A percentile compares a stretch with the other conserved stretches of the same genome.
These are phyloP conservation scores for Mercenaria mercenaria DNA, from an alignment of 1,140 invertebrate species.

Conservation along the genomic window DNA sequence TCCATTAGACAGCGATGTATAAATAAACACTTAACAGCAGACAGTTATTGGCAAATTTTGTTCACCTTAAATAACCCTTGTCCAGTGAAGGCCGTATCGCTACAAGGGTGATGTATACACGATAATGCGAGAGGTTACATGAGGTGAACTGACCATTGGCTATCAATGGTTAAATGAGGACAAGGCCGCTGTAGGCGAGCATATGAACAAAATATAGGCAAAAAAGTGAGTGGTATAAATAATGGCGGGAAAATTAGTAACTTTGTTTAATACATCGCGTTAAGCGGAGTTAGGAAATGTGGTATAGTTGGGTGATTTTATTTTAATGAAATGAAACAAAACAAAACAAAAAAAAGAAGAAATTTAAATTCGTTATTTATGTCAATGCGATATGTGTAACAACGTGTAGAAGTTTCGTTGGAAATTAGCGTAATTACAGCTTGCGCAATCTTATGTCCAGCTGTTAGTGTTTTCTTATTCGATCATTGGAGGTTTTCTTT, in stretches of 20 bases:
- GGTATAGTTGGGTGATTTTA: no score
- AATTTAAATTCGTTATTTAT: no score
- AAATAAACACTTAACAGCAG: constrained; percentile 24
- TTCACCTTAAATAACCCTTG: constrained; percentile 61
- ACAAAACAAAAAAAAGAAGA: no score
- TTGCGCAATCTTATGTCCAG: constrained; percentile 47
- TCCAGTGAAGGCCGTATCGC: constrained; percentile 48
- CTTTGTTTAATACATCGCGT: no score
- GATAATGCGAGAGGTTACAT: constrained; percentile 33
- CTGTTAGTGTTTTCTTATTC: not conserved
- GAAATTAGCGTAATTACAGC: constrained; percentile 4
- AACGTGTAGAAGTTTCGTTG: not conserved
- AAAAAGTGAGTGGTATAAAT: not conserved
- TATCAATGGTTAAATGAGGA: constrained; percentile 47
- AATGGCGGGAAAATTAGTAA: not conserved
- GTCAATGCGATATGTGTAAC: no score
- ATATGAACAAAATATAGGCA: not conserved
- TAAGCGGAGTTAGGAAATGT: no score
- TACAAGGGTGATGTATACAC: constrained; percentile 3
- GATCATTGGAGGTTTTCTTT: constrained; percentile 14
- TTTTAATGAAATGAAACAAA: no score
- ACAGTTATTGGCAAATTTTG: constrained; percentile 43
- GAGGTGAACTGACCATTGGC: constrained; percentile 63
- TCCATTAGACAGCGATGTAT: not conserved
- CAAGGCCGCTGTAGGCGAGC: constrained; percentile 51